Percentiles rank a stretch among this genome's conserved stretches.
Conservation (phyloP, 2,113 vertebrate species). For the Pagrus major region DNA sequence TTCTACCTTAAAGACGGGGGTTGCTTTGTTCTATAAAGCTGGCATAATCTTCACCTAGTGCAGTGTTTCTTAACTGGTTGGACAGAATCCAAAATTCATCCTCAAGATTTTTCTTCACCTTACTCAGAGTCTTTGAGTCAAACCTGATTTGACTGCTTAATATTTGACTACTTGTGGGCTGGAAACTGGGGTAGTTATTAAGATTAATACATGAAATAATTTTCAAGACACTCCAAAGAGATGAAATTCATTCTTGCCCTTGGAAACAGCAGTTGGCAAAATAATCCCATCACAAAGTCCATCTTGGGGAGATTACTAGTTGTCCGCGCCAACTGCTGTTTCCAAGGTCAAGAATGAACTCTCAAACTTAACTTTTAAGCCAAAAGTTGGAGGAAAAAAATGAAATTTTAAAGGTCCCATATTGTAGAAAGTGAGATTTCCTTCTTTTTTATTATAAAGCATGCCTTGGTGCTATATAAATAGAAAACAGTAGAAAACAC, state of each 20-base stretch:
- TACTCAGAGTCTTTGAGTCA: neutral
- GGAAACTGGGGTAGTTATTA: neutral
- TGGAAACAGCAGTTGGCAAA: neutral
- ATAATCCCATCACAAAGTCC: too few relatives aligned
- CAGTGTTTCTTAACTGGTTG: conserved; percentile 50
- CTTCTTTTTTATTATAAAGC: too few relatives aligned
- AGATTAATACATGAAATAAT: neutral
- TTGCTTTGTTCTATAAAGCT: conserved; percentile 47
- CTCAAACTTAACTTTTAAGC: neutral
- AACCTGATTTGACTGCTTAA: neutral
- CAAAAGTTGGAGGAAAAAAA: too few relatives aligned
- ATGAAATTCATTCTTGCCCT: neutral
- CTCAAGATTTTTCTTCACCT: neutral
- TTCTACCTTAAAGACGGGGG: conserved; percentile 19
- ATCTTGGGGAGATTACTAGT: neutral
- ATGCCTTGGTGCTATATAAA: too few relatives aligned
- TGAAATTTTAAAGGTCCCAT: too few relatives aligned
- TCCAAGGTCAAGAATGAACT: neutral
- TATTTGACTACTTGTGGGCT: neutral
- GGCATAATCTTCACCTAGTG: conserved; percentile 19
- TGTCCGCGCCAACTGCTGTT: neutral
- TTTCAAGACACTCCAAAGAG: neutral
- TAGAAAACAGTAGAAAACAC: too few relatives aligned
- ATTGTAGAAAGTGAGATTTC: too few relatives aligned
- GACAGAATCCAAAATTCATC: conserved; percentile 28